phyloP scores from a whole-genome alignment of 2,113 vertebrate species.

The Tursiops truncatus region DNA sequence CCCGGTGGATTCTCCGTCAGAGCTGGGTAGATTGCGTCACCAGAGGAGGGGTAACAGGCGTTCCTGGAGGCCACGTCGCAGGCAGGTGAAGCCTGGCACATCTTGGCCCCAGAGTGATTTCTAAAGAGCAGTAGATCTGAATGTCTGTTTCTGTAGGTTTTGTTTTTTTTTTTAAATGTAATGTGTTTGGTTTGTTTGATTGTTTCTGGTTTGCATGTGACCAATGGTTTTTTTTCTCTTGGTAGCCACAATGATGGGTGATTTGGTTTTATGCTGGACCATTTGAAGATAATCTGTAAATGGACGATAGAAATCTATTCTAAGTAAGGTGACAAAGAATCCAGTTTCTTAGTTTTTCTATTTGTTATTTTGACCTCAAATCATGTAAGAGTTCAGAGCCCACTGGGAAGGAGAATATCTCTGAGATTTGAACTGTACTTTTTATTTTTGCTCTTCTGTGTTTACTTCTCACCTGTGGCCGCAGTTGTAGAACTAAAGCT shows the following conservation, averaged over 20 bases:
- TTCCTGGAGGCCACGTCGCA: background rate
- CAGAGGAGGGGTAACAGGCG: fast-evolving
- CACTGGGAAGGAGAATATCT: background rate
- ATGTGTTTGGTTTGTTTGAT: background rate
- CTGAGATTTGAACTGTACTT: background rate
- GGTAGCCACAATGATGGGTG: background rate
- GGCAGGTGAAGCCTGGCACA: background rate
- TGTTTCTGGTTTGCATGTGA: background rate
- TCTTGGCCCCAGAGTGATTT: background rate
- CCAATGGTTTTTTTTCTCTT: background rate
- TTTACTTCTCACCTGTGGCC: background rate
- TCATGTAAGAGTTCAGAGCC: background rate
- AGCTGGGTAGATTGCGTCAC: background rate
- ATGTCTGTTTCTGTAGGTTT: background rate
- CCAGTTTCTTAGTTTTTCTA: background rate
- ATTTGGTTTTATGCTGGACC: background rate
- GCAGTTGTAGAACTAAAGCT: background rate
- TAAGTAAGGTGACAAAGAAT: background rate
- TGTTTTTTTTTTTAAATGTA: background rate
- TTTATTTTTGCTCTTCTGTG: background rate
- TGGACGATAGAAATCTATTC: background rate
- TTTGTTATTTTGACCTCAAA: background rate
- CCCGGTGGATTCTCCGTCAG: background rate
- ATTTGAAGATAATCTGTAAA: background rate
- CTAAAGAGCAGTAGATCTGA: background rate